Evolutionary conservation across 2,797 vertebrate genomes (phyloP).

Genomic region (Emydoidea blandingii): DNA sequence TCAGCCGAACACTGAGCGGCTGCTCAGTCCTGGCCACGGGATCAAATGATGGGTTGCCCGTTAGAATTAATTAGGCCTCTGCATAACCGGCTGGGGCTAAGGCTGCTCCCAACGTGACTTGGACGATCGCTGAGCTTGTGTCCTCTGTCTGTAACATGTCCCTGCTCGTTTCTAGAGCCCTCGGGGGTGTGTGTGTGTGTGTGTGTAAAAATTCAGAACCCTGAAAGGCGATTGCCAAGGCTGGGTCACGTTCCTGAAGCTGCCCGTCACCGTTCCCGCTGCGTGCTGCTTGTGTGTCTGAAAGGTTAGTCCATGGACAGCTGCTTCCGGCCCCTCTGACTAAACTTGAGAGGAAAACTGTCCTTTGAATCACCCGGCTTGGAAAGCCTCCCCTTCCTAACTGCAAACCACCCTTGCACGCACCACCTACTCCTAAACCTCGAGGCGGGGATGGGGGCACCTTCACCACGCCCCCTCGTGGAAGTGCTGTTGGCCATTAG

Average conservation of each 20-base stretch:
- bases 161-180: background rate
- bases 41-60: too few relatives aligned
- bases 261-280: background rate
- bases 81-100: too few relatives aligned
- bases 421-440: background rate
- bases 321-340: background rate
- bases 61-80: too few relatives aligned
- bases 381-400: background rate
- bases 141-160: rapidly evolving
- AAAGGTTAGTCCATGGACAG: background rate
- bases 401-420: background rate
- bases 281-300: background rate
- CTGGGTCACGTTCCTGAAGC: background rate
- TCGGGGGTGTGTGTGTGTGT: background rate
- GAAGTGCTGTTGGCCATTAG: background rate
- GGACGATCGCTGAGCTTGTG: too few relatives aligned
- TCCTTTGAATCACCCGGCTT: background rate
- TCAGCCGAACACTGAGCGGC: too few relatives aligned
- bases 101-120: too few relatives aligned
- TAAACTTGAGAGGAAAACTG: background rate
- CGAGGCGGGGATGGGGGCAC: background rate
- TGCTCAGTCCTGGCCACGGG: too few relatives aligned
- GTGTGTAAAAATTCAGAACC: background rate
- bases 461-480: background rate
- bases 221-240: background rate